Conservation (phyloP, 2,888 invertebrate species). For the Campaea margaritaria region DNA sequence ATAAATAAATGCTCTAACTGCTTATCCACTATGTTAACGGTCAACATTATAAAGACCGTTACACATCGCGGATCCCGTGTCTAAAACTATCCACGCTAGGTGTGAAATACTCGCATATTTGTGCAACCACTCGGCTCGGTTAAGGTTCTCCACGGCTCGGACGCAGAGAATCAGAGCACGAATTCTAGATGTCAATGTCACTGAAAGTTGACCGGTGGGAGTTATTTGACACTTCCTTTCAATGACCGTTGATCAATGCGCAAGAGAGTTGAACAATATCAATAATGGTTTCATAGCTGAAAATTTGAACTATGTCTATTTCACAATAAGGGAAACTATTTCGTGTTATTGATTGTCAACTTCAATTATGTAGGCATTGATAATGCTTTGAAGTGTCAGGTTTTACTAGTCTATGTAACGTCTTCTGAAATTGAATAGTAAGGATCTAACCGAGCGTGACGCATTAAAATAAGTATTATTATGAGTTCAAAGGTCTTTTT, state of each 20-base stretch:
- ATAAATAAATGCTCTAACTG: too few relatives aligned
- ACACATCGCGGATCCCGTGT: conserved; percentile 27
- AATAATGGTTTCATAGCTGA: background rate
- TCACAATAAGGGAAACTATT: background rate
- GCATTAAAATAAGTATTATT: too few relatives aligned
- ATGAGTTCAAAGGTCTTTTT: too few relatives aligned
- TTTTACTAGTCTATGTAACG: background rate
- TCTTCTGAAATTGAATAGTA: conserved; percentile 6
- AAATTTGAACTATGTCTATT: background rate
- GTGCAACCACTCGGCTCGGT: conserved; percentile 47
- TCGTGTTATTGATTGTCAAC: background rate
- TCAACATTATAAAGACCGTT: conserved; percentile 18
- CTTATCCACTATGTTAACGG: background rate
- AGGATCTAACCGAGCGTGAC: too few relatives aligned
- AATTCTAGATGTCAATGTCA: conserved; percentile 70
- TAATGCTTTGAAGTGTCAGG: background rate
- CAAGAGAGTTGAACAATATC: conserved; percentile 2
- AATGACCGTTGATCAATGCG: conserved; percentile 12
- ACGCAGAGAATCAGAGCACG: conserved; percentile 71
- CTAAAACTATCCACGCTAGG: conserved; percentile 25
- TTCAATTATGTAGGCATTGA: background rate
- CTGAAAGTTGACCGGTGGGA: conserved; percentile 54
- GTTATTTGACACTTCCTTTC: conserved; percentile 22
- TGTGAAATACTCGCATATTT: conserved; percentile 38
- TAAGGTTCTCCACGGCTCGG: conserved; percentile 48